Evolutionary conservation across 2,888 invertebrate species (phyloP), one percentile per base, ranked within the genome.

Genomic region (Muschampia plurimacula): DNA sequence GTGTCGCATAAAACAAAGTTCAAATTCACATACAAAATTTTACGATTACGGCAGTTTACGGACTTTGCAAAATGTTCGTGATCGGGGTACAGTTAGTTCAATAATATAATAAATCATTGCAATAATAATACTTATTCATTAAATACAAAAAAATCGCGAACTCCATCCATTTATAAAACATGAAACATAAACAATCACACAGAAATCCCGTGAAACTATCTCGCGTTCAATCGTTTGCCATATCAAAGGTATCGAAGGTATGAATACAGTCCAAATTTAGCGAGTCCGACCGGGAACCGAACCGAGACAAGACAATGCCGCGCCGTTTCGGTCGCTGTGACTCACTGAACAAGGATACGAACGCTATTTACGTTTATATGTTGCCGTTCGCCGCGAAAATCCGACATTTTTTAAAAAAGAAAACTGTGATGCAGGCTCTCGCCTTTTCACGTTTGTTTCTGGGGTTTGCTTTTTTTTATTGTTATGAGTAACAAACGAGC

Each of bases 311-410:
- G 79, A 81, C 83, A 82, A 81, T 83, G 44, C 64, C 59, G 78
- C 78, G 77, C 75, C 77, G 78, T 77, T 76, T 76, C 81, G 74
- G 77, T 77, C 72, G 69, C 67, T 59, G 77, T 85, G 84, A 85
- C 74, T 85, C 84, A 84, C 75, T 73, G 72, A 65, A 28, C 71
- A 55, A 71, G 72, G 72, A 69, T 73, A 69, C 70, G 70, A 74
- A 71, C 75, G 78, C 81, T 85, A 83, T 85, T 83, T 84, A 83
- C 5, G n/a, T 10, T 84, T 74, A 36, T 62, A 55, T 39, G 69
- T 71, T 28, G 69, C 67, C 32, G 66, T 77, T 76, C 22, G 12
- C 10, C 22, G 28, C 57, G 28, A 12, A 57, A 57, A 28, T 57
- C 2, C 28, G 49, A 57, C 28, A 28, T 4, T 57, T 28, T 15